These are phyloP conservation scores for Prosopocoilus inquinatus DNA, from an alignment of 2,888 invertebrate species.

Conservation along the genomic window DNA sequence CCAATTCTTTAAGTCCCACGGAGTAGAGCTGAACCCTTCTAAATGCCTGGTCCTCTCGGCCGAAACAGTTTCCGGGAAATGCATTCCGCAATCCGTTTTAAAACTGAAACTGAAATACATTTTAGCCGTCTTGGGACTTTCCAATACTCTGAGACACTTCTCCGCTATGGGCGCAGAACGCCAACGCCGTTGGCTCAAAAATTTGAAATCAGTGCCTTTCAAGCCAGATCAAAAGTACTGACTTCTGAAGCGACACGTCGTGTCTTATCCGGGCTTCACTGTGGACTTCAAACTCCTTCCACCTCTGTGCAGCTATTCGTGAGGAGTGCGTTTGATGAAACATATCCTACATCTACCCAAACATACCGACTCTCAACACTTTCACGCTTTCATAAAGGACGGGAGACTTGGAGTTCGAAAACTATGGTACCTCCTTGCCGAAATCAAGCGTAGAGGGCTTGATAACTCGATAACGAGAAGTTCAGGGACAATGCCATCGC, in stretches of 20 bases:
- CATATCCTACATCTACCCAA: slow-evolving; percentile 35
- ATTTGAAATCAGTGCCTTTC: slow-evolving; percentile 37
- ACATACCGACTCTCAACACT: slow-evolving; percentile 22
- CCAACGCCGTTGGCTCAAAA: slow-evolving; percentile 27
- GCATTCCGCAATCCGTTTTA: slow-evolving; percentile 6
- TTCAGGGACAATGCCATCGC: neutral
- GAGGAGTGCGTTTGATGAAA: slow-evolving; percentile 37
- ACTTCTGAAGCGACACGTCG: slow-evolving; percentile 36
- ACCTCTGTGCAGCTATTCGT: slow-evolving; percentile 24
- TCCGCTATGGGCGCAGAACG: slow-evolving; percentile 26
- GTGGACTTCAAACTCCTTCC: slow-evolving; percentile 39
- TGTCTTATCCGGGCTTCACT: slow-evolving; percentile 41
- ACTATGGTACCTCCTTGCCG: slow-evolving; percentile 24
- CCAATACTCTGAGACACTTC: slow-evolving; percentile 36
- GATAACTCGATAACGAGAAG: neutral
- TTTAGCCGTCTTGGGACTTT: slow-evolving; percentile 8
- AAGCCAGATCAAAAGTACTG: slow-evolving; percentile 46
- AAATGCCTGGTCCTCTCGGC: slow-evolving; percentile 18
- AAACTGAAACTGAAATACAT: neutral
- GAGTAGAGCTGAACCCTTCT: slow-evolving; percentile 26
- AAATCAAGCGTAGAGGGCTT: slow-evolving; percentile 17
- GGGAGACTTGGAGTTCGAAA: slow-evolving; percentile 33
- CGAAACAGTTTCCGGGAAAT: slow-evolving; percentile 8
- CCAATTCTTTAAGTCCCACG: slow-evolving; percentile 22
- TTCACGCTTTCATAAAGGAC: slow-evolving; percentile 23